Evolutionary conservation across 2,888 invertebrate genomes (phyloP).

Genomic region (Ophion ellenae): DNA sequence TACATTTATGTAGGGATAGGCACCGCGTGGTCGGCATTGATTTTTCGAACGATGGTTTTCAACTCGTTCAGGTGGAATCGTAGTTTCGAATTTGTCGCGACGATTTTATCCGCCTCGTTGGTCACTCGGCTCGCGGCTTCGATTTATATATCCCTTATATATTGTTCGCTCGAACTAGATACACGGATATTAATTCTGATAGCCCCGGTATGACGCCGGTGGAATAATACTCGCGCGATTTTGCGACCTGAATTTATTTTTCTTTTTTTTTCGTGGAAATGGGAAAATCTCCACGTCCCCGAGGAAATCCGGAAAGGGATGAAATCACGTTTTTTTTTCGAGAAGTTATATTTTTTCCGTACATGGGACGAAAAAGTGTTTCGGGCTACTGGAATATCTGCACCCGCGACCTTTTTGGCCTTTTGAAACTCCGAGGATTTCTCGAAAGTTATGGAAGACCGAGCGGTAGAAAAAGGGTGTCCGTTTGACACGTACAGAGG

Average conservation of each 20-base stretch:
- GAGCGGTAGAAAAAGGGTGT: neutral
- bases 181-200: constrained; percentile 2
- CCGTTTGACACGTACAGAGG: neutral
- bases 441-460: neutral
- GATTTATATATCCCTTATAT: constrained; percentile 32
- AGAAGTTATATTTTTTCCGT: constrained; percentile 13
- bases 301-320: constrained; percentile 1
- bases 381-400: neutral
- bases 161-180: neutral
- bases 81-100: constrained; percentile 34
- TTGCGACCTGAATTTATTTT: neutral
- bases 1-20: constrained; percentile 24
- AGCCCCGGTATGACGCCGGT: constrained; percentile 15
- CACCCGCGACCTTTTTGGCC: neutral
- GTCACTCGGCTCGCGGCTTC: constrained; percentile 36
- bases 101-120: constrained; percentile 52
- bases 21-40: constrained; percentile 21
- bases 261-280: neutral
- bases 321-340: constrained; percentile 10
- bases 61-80: constrained; percentile 47
- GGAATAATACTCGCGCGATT: constrained; percentile 41
- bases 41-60: constrained; percentile 46
- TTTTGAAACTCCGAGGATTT: constrained; percentile 6
- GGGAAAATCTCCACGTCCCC: constrained; percentile 25
- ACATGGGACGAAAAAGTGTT: neutral